These are phyloP conservation scores for Falcunculus frontatus DNA, from an alignment of 2,113 vertebrate species.

Conservation along the genomic window DNA sequence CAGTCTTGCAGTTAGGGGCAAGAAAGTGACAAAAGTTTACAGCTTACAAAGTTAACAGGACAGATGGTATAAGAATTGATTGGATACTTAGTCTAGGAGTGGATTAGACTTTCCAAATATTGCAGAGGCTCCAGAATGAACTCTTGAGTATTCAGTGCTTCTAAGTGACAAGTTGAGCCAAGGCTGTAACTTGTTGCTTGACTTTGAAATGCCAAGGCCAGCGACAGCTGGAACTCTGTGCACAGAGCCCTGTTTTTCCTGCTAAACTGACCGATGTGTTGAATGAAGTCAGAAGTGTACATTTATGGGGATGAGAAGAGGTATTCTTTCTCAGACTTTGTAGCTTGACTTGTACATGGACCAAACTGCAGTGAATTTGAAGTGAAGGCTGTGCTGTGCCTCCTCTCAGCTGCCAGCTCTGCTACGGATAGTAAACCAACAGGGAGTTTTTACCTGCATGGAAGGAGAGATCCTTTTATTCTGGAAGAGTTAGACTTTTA, in stretches of 20 bases:
- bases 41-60: background rate
- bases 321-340: background rate
- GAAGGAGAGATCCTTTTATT: background rate
- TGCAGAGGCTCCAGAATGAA: background rate
- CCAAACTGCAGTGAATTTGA: background rate
- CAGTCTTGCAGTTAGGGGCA: background rate
- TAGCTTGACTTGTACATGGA: background rate
- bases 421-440: background rate
- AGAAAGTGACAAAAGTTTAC: background rate
- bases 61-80: background rate
- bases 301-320: background rate
- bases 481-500: background rate
- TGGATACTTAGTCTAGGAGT: background rate
- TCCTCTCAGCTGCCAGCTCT: background rate
- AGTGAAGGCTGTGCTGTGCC: background rate
- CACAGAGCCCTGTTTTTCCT: background rate
- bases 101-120: background rate
- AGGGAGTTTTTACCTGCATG: background rate
- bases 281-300: background rate
- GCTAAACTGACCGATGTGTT: background rate
- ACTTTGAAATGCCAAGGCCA: background rate
- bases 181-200: background rate
- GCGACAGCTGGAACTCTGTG: background rate
- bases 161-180: background rate
- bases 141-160: background rate